Base-by-base conservation (phyloP, 2,797 vertebrate genomes). In the Squalus acanthias region DNA sequence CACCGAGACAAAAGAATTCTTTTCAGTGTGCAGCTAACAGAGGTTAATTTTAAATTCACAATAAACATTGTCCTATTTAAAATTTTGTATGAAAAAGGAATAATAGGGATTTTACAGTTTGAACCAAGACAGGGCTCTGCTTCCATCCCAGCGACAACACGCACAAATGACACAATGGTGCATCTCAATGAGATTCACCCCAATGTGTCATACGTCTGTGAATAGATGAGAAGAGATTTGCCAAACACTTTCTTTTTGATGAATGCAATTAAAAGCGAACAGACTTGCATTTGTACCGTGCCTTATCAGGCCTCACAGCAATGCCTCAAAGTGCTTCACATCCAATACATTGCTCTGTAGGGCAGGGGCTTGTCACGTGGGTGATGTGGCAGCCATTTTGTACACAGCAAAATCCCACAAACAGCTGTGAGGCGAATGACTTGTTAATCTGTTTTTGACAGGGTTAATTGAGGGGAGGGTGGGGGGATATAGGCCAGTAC, bases 41-140 rank as follows among this genome's bases (percentile, higher is more conserved):
- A 89, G 53, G 53, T 89, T 89, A 26, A 89, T 89, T 57, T 89
- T 57, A 89, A 89, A 89, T 89, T 89, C 87, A 33, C 33, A 13
- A 60, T 89, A 10, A 13, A 57, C 33, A 5, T 53, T 29, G 50
- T 89, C 87, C 87, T 89, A 89, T 89, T 89, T 89, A 89, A 89
- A 29, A 57, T 60, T 29, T 88, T 0, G 2, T 57, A 53, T 57
- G 85, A 88, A 13, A 10, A 88, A 57, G 53, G 3, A 1, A 60
- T 57, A 29, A 29, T 89, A 33, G 26, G 53, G 53, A 57, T 89
- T 57, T 89, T 29, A 26, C 50, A 89, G 87, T 60, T 89, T 89
- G 87, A 89, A 89, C 24, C 26, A 33, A 74, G 29, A 74, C 72
- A 17, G 6, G 26, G 3, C 20, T 70, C 70, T 29, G 70, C 24